Base-by-base conservation (phyloP, 2,797 vertebrate genomes). In the Lacerta viridis region DNA sequence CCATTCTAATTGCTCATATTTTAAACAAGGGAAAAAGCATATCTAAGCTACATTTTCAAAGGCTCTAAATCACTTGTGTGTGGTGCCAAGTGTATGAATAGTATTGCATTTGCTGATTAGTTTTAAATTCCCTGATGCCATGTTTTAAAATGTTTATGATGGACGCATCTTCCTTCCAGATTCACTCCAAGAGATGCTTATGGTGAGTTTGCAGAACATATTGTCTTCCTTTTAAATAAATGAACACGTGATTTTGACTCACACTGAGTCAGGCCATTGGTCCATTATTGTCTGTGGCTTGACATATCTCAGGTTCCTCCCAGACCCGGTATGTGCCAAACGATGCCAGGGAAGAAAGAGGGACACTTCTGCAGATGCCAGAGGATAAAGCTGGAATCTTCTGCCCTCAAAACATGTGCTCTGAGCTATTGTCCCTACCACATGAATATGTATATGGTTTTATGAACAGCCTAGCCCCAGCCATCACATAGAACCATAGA, bases 131-230 rank as follows among this genome's bases (percentile, higher is more conserved):
- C 33, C 76, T 87, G 18, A 10, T 39, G 33, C 39, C 0, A 29
- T n/a, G 87, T 86, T 89, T 80, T 46, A 23, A 18, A 18, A 18
- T 61, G 89, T 91, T 77, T 84, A 18, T 27, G 7, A 23, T 3
- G 64, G 17, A 84, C 55, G 55, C 0, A 7, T 85, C 87, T 80
- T 88, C 43, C 71, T 61, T 55, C 15, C 77, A 8, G 8, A 68
- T 17, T 50, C 36, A 9, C 29, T 68, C 39, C 7, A 0, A 41
- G 11, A 41, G 23, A 20, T 69, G 41, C 1, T n/a, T 39, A 25
- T 55, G 6, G 9, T n/a, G 4, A 39, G n/a, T 23, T 76, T 3
- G 25, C 25, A 82, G 33, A 29, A 10, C 36, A 64, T 20, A 20
- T n/a, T 77, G 39, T 61, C 69, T 74, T 74, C 71, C 8, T 76